A percentile compares a stretch with the other conserved stretches of the same genome.
Evolutionary conservation across 2,113 vertebrate genomes (phyloP).

Genomic region (Phalacrocorax brasilianus): DNA sequence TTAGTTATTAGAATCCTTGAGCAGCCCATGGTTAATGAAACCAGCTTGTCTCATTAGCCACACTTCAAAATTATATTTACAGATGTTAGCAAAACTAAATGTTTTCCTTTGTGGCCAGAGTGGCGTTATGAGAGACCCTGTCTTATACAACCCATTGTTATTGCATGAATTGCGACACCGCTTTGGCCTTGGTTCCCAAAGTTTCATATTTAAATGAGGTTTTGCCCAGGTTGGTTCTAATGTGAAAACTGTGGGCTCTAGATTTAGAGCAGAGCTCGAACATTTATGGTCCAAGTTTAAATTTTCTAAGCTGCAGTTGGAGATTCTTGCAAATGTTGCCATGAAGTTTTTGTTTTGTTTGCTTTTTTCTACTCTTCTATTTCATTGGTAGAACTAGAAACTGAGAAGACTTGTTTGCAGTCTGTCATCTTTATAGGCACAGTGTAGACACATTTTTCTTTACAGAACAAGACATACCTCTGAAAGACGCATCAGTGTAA

Average conservation of each 20-base stretch:
- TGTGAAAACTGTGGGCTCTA: background rate
- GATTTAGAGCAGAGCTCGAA: background rate
- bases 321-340: background rate
- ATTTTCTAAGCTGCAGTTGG: background rate
- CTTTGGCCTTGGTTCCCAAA: background rate
- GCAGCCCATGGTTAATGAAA: background rate
- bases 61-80: constrained; percentile 24
- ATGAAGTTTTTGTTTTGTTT: background rate
- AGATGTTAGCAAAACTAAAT: constrained; percentile 30
- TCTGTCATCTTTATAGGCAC: background rate
- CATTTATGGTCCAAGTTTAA: background rate
- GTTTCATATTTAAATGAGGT: background rate
- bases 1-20: constrained; percentile 10
- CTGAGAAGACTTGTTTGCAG: background rate
- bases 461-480: background rate
- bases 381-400: background rate
- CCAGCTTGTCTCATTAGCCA: background rate
- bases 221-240: background rate
- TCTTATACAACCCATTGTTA: constrained; percentile 3
- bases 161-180: background rate
- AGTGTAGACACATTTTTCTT: background rate
- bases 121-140: background rate
- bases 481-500: background rate
- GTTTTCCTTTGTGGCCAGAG: constrained; percentile 17
- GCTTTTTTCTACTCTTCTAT: background rate